Evolutionary conservation across 2,888 invertebrate species (phyloP), one percentile per base, ranked within the genome.

Genomic region (Gonocerus acuteangulatus): DNA sequence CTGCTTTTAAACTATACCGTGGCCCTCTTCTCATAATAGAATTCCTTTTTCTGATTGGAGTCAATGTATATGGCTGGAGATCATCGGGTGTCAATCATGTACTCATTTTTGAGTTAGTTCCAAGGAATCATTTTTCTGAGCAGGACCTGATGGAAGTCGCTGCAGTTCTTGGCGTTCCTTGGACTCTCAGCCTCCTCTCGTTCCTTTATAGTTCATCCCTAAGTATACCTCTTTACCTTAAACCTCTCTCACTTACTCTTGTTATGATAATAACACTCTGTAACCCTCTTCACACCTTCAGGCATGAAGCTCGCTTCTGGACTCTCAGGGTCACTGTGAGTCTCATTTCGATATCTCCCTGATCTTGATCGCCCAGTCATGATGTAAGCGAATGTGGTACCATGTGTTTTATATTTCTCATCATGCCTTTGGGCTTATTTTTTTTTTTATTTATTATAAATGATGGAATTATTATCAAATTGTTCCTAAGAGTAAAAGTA

Each of bases 41-140:
- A 67, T 86, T 86, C 71, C 75, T 87, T 45, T 87, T 88, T 72
- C 76, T 89, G 22, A 83, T 89, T 74, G 88, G 88, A 48, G 81
- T 88, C 48, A 89, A 89, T 74, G 85, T 87, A 0, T 87, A 87
- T 70, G 87, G 87, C 22, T 89, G 88, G 88, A 74, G 88, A 62
- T 84, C 86, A 9, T 86, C 87, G 0, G 89, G 89, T 13, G 88
- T 89, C 2, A 89, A 89, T 72, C 89, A 89, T 73, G 88, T 89
- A 15, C 78, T 89, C 2, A 89, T 89, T 64, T 89, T 89, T 71
- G 89, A 89, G 73, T 74, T 90, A 63, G 87, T 89, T 75, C 89
- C 89, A 0, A 75, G 89, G 48, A 85, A 86, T 72, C 87, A 89
- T 74, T 74, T 84, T 3, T 82, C 82, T 0, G 87, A 88, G 71